phyloP scores from a whole-genome alignment of 2,113 vertebrate genomes.

The Oxyruncus cristatus region DNA sequence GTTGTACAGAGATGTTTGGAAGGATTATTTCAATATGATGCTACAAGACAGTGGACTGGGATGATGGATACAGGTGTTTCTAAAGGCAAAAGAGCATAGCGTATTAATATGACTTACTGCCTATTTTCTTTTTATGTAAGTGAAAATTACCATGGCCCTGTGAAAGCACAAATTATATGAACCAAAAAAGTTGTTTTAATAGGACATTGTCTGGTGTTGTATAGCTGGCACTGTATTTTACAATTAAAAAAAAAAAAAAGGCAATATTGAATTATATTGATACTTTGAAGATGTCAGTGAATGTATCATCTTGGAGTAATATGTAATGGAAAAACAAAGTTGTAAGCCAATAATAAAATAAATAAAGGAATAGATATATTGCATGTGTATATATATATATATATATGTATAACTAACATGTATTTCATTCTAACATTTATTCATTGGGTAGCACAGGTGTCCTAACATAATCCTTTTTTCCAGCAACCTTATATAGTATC shows the following conservation, averaged over 20 bases:
- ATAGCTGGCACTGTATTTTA: background rate
- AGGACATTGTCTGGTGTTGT: background rate
- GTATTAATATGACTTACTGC: background rate
- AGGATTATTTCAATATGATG: background rate
- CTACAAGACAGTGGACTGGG: background rate
- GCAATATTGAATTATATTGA: background rate
- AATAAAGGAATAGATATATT: background rate
- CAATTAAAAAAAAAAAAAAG: background rate
- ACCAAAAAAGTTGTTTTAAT: background rate
- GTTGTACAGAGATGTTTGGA: background rate
- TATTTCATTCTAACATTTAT: background rate
- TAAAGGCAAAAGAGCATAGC: background rate
- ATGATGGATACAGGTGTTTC: background rate
- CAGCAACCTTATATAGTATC: background rate
- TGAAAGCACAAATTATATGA: background rate
- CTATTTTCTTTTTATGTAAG: background rate
- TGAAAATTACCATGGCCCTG: background rate
- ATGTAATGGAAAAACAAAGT: background rate
- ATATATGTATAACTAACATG: background rate
- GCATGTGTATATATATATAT: background rate
- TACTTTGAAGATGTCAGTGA: background rate
- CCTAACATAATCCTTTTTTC: background rate
- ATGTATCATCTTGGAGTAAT: background rate
- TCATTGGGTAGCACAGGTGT: background rate
- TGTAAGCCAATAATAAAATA: background rate